phyloP scores from a whole-genome alignment of 2,113 vertebrate genomes.

The Smithornis capensis region DNA sequence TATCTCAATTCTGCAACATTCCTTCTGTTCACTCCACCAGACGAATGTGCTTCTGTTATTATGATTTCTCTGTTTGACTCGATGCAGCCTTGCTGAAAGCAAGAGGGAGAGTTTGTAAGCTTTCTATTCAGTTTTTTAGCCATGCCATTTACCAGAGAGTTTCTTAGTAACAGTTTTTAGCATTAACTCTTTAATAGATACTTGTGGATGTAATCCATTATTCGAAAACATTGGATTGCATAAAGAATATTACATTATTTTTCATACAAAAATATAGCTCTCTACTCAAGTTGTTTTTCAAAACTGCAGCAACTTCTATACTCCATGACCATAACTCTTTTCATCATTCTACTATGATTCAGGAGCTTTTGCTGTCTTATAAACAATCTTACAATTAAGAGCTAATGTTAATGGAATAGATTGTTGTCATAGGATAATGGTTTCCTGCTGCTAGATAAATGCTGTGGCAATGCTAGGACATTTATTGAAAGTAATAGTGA shows the following conservation, averaged over 20 bases:
- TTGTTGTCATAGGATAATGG: conserved; percentile 78
- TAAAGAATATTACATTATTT: conserved; percentile 50
- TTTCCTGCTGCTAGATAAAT: conserved; percentile 79
- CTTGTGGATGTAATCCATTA: conserved; percentile 44
- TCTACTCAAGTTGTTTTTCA: conserved; percentile 53
- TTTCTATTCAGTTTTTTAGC: conserved; percentile 42
- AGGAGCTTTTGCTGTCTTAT: conserved; percentile 76
- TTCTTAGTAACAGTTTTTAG: conserved; percentile 58
- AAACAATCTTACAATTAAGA: conserved; percentile 80
- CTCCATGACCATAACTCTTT: conserved; percentile 68
- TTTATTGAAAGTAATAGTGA: conserved; percentile 78
- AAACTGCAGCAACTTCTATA: conserved; percentile 54
- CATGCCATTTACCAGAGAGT: conserved; percentile 23
- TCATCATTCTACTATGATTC: conserved; percentile 75
- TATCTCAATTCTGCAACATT: conserved; percentile 55
- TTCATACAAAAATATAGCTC: conserved; percentile 44
- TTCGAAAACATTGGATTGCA: neutral
- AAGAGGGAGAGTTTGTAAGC: conserved; percentile 58
- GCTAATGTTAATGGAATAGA: conserved; percentile 79
- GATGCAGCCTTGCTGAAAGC: conserved; percentile 36
- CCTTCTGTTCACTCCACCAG: conserved; percentile 51
- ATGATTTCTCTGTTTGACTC: conserved; percentile 65
- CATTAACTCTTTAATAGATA: conserved; percentile 61
- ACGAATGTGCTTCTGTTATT: conserved; percentile 63
- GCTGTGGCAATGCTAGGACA: conserved; percentile 69